Percentiles rank a stretch among this genome's conserved stretches.
phyloP scores from a whole-genome alignment of 2,888 invertebrate genomes.

The Rugalucina vietnamica region DNA sequence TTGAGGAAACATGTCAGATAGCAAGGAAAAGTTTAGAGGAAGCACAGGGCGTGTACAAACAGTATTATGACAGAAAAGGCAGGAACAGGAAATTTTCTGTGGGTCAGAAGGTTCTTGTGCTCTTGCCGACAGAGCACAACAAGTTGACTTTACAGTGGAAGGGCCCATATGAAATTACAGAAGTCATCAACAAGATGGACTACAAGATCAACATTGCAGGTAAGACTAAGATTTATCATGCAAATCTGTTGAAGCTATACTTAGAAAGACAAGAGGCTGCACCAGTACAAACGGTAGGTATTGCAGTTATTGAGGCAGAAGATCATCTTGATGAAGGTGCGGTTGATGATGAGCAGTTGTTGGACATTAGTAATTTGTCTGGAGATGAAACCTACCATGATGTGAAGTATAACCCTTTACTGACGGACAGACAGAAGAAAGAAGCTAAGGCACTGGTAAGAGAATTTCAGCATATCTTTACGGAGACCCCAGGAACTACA shows the following conservation, averaged over 20 bases:
- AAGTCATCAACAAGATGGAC: conserved; percentile 21
- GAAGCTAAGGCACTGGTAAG: background rate
- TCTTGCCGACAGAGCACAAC: conserved; percentile 33
- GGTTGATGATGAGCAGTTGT: background rate
- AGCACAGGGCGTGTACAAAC: conserved; percentile 16
- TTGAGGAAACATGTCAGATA: conserved; percentile 39
- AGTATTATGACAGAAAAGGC: conserved; percentile 30
- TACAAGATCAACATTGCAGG: conserved; percentile 11
- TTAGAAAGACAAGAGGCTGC: background rate
- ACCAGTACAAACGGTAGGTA: background rate
- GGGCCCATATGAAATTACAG: conserved; percentile 27
- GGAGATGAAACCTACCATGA: background rate
- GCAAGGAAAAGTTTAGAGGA: conserved; percentile 19
- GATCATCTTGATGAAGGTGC: background rate
- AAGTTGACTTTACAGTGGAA: conserved; percentile 28
- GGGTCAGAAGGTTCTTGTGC: conserved; percentile 27
- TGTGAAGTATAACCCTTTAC: background rate
- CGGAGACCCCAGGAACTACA: conserved; percentile 10
- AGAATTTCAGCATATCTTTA: background rate
- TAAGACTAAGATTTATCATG: conserved; percentile 13
- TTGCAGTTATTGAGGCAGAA: background rate
- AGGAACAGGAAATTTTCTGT: background rate
- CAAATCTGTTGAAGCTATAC: conserved; percentile 21
- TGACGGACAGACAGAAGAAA: background rate
- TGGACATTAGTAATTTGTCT: background rate